Percentiles rank a stretch among this genome's conserved stretches.
Conservation (phyloP, 1,140 invertebrate genomes). For the Drosophila watanabei region DNA sequence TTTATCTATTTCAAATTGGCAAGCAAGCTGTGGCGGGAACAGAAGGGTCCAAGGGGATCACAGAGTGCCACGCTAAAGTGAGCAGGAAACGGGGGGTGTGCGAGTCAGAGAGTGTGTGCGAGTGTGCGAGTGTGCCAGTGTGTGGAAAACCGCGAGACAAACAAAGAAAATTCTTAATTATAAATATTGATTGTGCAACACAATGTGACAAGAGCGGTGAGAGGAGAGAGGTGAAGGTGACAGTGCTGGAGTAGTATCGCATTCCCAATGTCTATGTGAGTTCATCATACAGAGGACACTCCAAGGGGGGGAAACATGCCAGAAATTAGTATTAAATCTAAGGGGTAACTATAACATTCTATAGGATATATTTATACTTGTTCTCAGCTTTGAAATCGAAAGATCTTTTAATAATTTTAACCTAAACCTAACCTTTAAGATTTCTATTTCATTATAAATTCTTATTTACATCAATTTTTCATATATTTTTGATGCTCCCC, state of each 20-base stretch:
- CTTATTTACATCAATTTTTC: too few species aligned
- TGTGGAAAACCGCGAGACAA: slow-evolving; percentile 69
- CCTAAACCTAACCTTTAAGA: too few species aligned
- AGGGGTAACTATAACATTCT: neutral
- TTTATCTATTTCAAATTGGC: slow-evolving; percentile 74
- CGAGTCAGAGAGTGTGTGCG: slow-evolving; percentile 1
- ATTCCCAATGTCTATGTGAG: slow-evolving; percentile 56
- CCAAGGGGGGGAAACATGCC: neutral
- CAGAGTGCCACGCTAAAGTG: slow-evolving; percentile 73
- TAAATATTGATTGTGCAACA: slow-evolving; percentile 80
- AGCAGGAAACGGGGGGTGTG: slow-evolving; percentile 64
- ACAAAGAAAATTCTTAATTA: slow-evolving; percentile 82
- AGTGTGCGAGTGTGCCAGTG: slow-evolving; percentile 28
- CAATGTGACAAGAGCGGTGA: slow-evolving; percentile 15
- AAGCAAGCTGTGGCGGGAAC: slow-evolving; percentile 38
- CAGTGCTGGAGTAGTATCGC: slow-evolving; percentile 17
- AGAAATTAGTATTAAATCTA: neutral
- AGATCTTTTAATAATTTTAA: too few species aligned
- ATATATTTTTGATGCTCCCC: neutral
- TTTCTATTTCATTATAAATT: too few species aligned
- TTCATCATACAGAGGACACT: slow-evolving; percentile 58
- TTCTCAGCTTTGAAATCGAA: neutral
- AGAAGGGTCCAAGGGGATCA: slow-evolving; percentile 19
- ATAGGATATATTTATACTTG: too few species aligned
- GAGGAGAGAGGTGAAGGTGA: slow-evolving; percentile 9